Base-by-base conservation (phyloP, 2,888 invertebrate species). In the Diarsia rubi region DNA sequence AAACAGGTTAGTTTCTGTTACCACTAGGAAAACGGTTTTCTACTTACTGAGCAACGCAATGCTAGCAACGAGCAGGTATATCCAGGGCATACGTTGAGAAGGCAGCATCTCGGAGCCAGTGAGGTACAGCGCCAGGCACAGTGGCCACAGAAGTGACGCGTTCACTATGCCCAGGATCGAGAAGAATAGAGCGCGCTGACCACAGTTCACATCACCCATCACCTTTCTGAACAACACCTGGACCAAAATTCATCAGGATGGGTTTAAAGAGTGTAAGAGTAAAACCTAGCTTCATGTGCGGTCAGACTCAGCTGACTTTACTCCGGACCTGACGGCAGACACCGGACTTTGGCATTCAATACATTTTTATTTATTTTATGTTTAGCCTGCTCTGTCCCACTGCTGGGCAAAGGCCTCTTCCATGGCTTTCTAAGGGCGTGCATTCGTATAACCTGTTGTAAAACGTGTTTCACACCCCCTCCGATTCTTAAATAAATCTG, bases 221-320 rank as follows among this genome's bases (percentile, higher is more conserved):
- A 99, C 98, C 96, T 99, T 98, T 91, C 99, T 98, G 96, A 99
- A 99, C 91, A 99, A 97, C 89, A 99, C 99, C 98, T 99, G 85
- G 31, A 45, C 37, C 19, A 42, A 64, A 69, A 65, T 64, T 47
- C 14, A 57, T 57, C 27, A 49, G 19, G 6, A 27, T 14, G 37
- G 24, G 11, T 52, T 59, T 8, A 44, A 47, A 31, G 11, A n/a
- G 14, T 1, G 11, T 59, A 59, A 9, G 59, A 31, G 54, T 54
- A 54, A 24, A 57, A 27, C 57, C 27, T 57, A 27, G 19, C 16
- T 27, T 57, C 1, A 27, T 14, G 57, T 57, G 16, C 27, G 24
- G 14, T 54, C 14, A 54, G 24, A 14, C 6, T 54, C 24, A 54
- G 14, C 21, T 0, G 16, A 27, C 16, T 57, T 16, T 5, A 54